These are phyloP conservation scores for Ciconia boyciana DNA, from an alignment of 2,113 vertebrate species.

Conservation along the genomic window DNA sequence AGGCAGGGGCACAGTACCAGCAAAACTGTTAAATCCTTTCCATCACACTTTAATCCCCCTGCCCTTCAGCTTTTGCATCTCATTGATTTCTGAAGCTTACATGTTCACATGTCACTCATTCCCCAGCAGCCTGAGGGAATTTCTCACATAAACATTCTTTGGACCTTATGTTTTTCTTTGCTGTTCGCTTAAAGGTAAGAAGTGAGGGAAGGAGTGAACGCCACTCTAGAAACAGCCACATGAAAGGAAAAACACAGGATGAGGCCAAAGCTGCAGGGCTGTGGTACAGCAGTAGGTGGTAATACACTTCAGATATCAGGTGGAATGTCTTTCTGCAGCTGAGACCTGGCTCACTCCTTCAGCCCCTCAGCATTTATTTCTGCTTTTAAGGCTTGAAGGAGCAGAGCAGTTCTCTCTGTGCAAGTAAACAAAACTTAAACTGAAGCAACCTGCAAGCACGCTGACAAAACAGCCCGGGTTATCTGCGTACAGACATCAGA, in stretches of 20 bases:
- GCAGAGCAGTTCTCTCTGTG: background rate
- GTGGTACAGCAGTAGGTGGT: background rate
- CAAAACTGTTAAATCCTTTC: conserved; percentile 5
- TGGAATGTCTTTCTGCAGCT: background rate
- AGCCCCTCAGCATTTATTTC: background rate
- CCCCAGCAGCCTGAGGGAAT: background rate
- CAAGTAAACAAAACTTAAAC: background rate
- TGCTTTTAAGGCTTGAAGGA: background rate
- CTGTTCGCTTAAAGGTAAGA: background rate
- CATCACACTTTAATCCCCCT: background rate
- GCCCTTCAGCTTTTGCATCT: background rate
- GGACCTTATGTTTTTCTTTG: background rate
- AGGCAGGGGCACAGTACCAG: background rate
- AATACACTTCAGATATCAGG: background rate
- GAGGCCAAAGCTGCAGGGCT: background rate
- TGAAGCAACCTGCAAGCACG: background rate
- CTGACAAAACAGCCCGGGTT: background rate
- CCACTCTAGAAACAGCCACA: background rate
- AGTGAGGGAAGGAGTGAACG: background rate
- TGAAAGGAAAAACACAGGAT: background rate
- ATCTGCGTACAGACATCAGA: background rate
- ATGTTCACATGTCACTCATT: background rate
- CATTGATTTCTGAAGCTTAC: conserved; percentile 11
- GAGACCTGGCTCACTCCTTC: background rate
- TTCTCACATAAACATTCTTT: background rate